Evolutionary conservation across 1,140 invertebrate species (phyloP), one percentile per base, ranked within the genome.

Genomic region (Planococcus citri): DNA sequence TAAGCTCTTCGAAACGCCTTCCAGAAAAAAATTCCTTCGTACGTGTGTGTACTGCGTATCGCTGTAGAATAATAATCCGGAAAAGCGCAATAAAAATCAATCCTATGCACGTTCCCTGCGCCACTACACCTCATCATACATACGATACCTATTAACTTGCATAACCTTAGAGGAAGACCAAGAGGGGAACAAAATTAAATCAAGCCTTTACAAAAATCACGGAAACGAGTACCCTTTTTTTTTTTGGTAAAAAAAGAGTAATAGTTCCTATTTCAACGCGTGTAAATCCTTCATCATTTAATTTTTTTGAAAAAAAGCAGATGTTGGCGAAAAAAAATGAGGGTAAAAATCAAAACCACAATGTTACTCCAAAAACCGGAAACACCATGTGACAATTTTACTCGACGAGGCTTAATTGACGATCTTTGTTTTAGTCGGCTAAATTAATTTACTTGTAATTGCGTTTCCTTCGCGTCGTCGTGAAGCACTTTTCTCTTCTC

Each of bases 361-460:
- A 51, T 51, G 41, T 51, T 51, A 9, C 17, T 14, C 3, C 6
- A 51, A 14, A 51, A 14, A 51, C 6, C 41, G 41, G 41, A 51
- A 51, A 51, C 17, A 14, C n/a, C n/a, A 17, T 9, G 29, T 3
- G 29, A 12, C 12, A 33, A 33, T 12, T 33, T 6, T 33, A 33
- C 41, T 51, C 41, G 41, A 33, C 12, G 29, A 51, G 2, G 41
- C 41, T 3, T 51, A 9, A 51, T n/a, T 20, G 17, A 17, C 3
- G 29, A 17, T 51, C 41, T 51, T 51, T 51, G 41, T 51, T 51
- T 51, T 9, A 14, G 6, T 51, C 3, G 2, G 41, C 17, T n/a
- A 51, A 51, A 51, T 51, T 51, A 51, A 51, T 51, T 51, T 51
- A 51, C 41, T 20, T 51, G 12, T 51, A 51, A 51, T 51, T 51